Evolutionary conservation across 2,888 invertebrate species (phyloP).

Genomic region (Aphidoletes aphidimyza): DNA sequence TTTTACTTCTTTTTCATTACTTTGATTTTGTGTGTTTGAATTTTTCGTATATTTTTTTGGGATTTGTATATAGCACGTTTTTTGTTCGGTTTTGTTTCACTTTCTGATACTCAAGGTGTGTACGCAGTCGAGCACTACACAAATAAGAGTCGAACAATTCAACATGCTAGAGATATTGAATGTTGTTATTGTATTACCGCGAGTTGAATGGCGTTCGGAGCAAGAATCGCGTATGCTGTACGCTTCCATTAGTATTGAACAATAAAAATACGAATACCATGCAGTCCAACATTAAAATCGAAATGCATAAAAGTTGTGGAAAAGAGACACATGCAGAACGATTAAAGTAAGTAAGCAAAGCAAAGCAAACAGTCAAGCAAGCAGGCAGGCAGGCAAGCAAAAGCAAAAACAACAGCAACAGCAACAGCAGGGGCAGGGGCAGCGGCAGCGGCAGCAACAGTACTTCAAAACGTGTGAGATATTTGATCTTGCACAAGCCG

Average conservation of each 20-base stretch:
- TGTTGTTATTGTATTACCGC: constrained; percentile 30
- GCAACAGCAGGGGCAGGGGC: too few relatives aligned
- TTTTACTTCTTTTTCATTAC: too few relatives aligned
- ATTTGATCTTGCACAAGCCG: constrained; percentile 50
- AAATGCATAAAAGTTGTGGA: constrained; percentile 44
- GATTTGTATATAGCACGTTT: neutral
- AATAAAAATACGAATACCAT: constrained; percentile 31
- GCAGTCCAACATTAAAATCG: neutral
- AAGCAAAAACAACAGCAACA: neutral
- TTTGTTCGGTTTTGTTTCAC: constrained; percentile 37
- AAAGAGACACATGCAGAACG: neutral
- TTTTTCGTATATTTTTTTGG: neutral
- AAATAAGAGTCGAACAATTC: constrained; percentile 33
- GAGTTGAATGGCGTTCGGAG: neutral
- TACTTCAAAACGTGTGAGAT: constrained; percentile 41
- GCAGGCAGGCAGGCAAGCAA: neutral
- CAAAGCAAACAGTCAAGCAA: too few relatives aligned
- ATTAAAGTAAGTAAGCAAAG: too few relatives aligned
- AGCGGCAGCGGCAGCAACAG: neutral
- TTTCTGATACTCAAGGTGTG: constrained; percentile 51
- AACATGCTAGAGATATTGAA: constrained; percentile 15
- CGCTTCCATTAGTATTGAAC: constrained; percentile 22
- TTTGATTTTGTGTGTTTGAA: neutral
- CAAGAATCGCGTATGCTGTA: neutral
- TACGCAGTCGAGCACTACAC: constrained; percentile 24